Evolutionary conservation across 2,113 vertebrate genomes (phyloP), one percentile per base, ranked within the genome.

Genomic region (Poeciliopsis retropinna): DNA sequence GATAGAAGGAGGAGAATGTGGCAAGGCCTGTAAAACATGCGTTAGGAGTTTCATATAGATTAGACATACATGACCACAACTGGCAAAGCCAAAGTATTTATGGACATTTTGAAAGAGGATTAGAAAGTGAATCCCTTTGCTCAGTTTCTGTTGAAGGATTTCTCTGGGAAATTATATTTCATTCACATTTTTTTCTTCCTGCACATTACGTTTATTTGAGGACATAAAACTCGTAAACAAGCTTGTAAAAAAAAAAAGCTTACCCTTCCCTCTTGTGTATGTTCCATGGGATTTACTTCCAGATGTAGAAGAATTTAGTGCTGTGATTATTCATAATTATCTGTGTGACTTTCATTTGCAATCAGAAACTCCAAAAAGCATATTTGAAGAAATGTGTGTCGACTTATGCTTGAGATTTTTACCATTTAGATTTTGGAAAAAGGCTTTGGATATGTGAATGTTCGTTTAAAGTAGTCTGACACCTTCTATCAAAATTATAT

Each of bases 51-150:
- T 85, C 73, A 60, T 86, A 85, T 92, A 93, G 91, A 94, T 93
- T 94, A 93, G 90, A 93, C 90, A 90, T 93, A 91, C 91, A 92
- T 91, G 92, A 86, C 90, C 86, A 89, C 86, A 78, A 84, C 80
- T 85, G 74, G 76, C 86, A 70, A 68, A 72, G 89, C 87, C 89
- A 91, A 83, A 91, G 69, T 84, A 72, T 92, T 92, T 86, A 86
- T 84, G 81, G 84, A 79, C 85, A 81, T 92, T 86, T 85, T 87
- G 72, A 92, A 92, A 92, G 91, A 90, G 91, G 90, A 92, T 94
- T 93, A 93, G 88, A 83, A 89, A 85, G 79, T 72, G 85, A 92
- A 92, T 93, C 92, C 90, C 75, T 92, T 91, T 90, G 86, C 92
- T 91, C 88, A 87, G 70, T 93, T 91, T 92, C 87, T 87, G 87